Conservation (phyloP, 2,888 invertebrate species). For the Didymodactylos carnosus region DNA sequence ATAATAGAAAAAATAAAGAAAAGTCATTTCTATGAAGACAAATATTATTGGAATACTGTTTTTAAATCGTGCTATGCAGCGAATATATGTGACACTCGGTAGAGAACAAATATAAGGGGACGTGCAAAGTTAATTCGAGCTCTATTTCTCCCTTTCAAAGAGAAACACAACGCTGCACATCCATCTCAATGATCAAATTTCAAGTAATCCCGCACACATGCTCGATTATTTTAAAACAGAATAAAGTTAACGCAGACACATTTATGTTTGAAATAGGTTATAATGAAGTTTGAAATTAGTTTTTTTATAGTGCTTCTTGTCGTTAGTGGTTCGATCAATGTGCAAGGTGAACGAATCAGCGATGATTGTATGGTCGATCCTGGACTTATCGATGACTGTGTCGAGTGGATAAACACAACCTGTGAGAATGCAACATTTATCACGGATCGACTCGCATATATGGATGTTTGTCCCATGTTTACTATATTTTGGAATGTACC, state of each 20-base stretch:
- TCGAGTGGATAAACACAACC: background rate
- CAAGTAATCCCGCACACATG: background rate
- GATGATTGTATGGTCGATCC: background rate
- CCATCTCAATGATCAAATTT: background rate
- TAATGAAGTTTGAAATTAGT: background rate
- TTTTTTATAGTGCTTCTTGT: background rate
- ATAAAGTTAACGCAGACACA: background rate
- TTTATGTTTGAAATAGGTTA: background rate
- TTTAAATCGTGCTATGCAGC: no score
- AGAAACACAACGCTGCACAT: background rate
- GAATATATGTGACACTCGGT: no score
- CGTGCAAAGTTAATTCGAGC: no score
- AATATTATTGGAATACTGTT: no score
- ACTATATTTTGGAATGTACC: background rate
- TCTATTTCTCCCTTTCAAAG: background rate
- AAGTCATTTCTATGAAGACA: no score
- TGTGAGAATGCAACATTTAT: background rate
- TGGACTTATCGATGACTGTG: background rate
- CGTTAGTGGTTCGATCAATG: background rate
- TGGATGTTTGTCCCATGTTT: background rate
- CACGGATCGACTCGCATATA: background rate
- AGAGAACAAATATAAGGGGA: no score
- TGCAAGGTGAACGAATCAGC: background rate
- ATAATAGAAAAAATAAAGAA: no score
- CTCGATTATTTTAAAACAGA: background rate